Evolutionary conservation across 1,140 invertebrate genomes (phyloP).

Genomic region (Penaeus indicus): DNA sequence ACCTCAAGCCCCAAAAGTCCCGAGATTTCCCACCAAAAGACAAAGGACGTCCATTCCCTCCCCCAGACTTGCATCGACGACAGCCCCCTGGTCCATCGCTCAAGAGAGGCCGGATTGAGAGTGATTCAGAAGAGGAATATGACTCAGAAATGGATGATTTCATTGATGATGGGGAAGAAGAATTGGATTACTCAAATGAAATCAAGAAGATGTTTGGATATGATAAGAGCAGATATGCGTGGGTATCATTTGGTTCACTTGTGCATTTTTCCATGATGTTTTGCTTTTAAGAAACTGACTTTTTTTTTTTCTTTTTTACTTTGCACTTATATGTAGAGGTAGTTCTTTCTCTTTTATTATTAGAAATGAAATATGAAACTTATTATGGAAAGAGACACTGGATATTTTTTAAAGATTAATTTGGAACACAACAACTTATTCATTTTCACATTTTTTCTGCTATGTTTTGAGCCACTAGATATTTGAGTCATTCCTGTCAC

Average conservation of each 20-base stretch:
- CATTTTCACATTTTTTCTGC: no score
- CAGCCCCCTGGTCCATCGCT: neutral
- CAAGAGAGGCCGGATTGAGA: constrained; percentile 52
- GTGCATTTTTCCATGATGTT: no score
- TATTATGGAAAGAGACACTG: no score
- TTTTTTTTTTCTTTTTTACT: no score
- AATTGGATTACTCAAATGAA: constrained; percentile 62
- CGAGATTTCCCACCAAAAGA: constrained; percentile 6
- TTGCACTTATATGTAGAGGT: no score
- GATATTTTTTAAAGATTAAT: no score
- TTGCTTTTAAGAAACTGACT: no score
- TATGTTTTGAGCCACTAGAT: no score
- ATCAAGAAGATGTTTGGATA: constrained; percentile 67
- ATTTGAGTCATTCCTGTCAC: no score
- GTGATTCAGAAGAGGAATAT: constrained; percentile 66
- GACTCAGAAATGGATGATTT: constrained; percentile 67
- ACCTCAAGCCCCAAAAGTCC: neutral
- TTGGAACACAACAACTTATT: no score
- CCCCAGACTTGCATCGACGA: constrained; percentile 29
- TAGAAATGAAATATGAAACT: no score
- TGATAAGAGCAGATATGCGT: constrained; percentile 62
- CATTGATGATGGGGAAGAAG: constrained; percentile 66
- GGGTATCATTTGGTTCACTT: constrained; percentile 14
- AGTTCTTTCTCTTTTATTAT: no score
- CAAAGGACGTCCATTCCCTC: constrained; percentile 40